phyloP scores from a whole-genome alignment of 2,797 vertebrate genomes.

The Pangasius sanitwongsei region DNA sequence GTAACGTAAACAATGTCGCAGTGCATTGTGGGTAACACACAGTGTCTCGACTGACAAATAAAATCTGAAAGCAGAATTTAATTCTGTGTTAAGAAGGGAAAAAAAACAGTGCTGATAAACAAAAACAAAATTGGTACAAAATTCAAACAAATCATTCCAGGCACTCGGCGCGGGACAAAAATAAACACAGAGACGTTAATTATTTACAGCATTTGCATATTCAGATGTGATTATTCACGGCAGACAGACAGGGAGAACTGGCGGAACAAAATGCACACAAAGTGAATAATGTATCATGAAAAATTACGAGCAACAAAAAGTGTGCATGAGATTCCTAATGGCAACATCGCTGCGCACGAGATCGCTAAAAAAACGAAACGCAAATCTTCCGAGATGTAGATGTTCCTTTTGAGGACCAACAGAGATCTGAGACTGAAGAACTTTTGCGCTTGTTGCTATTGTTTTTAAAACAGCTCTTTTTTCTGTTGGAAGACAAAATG shows the following conservation, averaged over 20 bases:
- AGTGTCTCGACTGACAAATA: background rate
- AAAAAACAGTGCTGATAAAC: slow-evolving; percentile 55
- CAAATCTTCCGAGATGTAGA: slow-evolving; percentile 36
- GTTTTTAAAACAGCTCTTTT: background rate
- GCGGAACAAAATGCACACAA: slow-evolving; percentile 79
- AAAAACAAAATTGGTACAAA: slow-evolving; percentile 81
- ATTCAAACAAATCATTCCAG: slow-evolving; percentile 78
- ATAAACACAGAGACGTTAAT: slow-evolving; percentile 73
- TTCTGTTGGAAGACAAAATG: background rate
- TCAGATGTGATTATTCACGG: slow-evolving; percentile 72
- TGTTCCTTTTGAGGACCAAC: slow-evolving; percentile 2
- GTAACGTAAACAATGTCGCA: background rate
- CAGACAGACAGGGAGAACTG: slow-evolving; percentile 69
- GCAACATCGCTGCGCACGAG: slow-evolving; percentile 60
- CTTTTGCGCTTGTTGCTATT: background rate
- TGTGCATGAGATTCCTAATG: slow-evolving; percentile 72
- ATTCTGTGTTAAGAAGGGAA: slow-evolving; percentile 57
- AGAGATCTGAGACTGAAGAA: background rate
- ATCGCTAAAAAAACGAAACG: slow-evolving; percentile 61
- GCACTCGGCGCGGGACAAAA: slow-evolving; percentile 66
- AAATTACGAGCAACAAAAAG: slow-evolving; percentile 75
- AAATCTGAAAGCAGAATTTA: background rate
- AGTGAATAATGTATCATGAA: slow-evolving; percentile 81
- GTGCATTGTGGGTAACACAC: background rate
- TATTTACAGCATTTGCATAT: slow-evolving; percentile 82